Percentiles rank a stretch among this genome's conserved stretches.
Conservation (phyloP, 2,797 vertebrate species). For the Moxostoma hubbsi region DNA sequence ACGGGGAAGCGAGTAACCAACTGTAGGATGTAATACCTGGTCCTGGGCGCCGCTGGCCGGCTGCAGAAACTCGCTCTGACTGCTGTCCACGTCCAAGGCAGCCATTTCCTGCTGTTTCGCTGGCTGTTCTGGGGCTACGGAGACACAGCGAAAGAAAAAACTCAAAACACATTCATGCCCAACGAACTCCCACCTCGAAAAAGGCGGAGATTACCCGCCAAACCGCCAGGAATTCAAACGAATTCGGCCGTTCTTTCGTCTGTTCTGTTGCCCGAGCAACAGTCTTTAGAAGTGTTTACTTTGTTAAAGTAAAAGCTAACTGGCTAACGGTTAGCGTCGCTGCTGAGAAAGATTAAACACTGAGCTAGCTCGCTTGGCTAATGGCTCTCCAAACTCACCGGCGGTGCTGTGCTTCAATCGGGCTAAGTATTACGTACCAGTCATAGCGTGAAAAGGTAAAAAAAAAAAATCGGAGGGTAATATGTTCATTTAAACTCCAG, state of each 20-base stretch:
- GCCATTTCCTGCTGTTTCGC: slow-evolving; percentile 99
- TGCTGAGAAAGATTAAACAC: slow-evolving; percentile 60
- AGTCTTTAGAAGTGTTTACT: slow-evolving; percentile 74
- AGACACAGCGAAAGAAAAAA: slow-evolving; percentile 78
- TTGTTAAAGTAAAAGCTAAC: slow-evolving; percentile 78
- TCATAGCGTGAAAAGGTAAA: slow-evolving; percentile 87
- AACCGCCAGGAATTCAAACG: slow-evolving; percentile 32
- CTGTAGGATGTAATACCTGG: slow-evolving; percentile 77
- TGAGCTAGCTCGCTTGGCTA: slow-evolving; percentile 69
- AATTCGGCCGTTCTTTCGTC: slow-evolving; percentile 2
- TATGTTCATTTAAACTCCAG: slow-evolving; percentile 81
- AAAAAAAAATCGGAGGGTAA: slow-evolving; percentile 75
- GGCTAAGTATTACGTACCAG: slow-evolving; percentile 88
- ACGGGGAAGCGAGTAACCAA: slow-evolving; percentile 65
- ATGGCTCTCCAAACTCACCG: slow-evolving; percentile 80
- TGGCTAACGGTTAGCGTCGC: slow-evolving; percentile 70
- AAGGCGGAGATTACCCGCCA: slow-evolving; percentile 37
- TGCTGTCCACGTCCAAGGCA: slow-evolving; percentile 98
- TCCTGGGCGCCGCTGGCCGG: slow-evolving; percentile 81
- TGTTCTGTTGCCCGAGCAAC: slow-evolving; percentile 29
- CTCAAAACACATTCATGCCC: slow-evolving; percentile 77
- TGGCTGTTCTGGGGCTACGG: slow-evolving; percentile 93
- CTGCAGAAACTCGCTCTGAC: slow-evolving; percentile 93
- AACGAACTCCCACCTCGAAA: slow-evolving; percentile 54
- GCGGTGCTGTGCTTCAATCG: slow-evolving; percentile 79